Percentiles rank a stretch among this genome's conserved stretches.
phyloP scores from a whole-genome alignment of 92 coral and sea anemone genomes.

The Meandrina meandrites region DNA sequence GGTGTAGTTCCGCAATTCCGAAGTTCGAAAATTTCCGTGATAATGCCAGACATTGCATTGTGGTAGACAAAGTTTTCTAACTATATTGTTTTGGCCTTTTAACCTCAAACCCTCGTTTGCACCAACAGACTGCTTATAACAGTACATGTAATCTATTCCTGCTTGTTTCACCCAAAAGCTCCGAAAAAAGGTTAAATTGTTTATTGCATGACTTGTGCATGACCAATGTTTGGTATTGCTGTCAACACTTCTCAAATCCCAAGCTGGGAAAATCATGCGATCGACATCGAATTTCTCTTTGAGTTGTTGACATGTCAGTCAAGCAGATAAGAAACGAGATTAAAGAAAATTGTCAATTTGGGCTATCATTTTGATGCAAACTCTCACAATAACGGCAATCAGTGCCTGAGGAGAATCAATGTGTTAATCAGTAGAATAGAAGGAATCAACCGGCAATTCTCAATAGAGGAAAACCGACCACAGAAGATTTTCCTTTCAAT shows the following conservation, averaged over 20 bases:
- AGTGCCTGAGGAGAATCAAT: not conserved
- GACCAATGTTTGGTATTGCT: not conserved
- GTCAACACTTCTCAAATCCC: not conserved
- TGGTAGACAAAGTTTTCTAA: not conserved
- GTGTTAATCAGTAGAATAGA: not conserved
- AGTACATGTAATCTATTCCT: not conserved
- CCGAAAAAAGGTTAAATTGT: not conserved
- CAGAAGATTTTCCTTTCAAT: too few relatives aligned
- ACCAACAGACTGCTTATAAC: not conserved
- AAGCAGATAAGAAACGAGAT: not conserved
- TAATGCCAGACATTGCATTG: constrained; percentile 28
- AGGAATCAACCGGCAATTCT: not conserved
- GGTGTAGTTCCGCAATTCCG: not conserved
- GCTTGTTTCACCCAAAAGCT: not conserved
- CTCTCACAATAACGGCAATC: not conserved
- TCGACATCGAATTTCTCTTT: not conserved
- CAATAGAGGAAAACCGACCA: too few relatives aligned
- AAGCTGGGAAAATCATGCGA: not conserved
- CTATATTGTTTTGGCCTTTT: constrained; percentile 9
- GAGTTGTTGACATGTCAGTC: not conserved
- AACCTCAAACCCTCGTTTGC: not conserved
- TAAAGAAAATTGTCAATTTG: not conserved
- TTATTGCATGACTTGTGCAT: too few relatives aligned
- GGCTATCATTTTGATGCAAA: not conserved
- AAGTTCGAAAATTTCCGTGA: constrained; percentile 21